phyloP scores from a whole-genome alignment of 2,888 invertebrate species.

The Volucella inanis region DNA sequence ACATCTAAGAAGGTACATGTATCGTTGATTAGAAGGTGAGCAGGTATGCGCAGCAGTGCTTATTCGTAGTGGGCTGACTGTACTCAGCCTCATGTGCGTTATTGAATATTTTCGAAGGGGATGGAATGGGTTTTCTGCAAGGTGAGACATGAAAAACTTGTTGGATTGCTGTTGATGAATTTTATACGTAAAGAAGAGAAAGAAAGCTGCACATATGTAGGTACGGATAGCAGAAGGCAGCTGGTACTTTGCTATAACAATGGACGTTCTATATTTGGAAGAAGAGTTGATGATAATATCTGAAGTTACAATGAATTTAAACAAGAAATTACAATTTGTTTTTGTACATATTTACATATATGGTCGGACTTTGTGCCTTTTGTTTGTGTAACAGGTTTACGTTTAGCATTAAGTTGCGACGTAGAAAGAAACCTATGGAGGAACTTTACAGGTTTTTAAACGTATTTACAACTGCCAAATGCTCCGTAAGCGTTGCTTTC shows the following conservation, averaged over 20 bases:
- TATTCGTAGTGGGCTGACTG: slow-evolving; percentile 64
- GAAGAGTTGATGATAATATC: no score
- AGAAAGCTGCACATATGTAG: slow-evolving; percentile 57
- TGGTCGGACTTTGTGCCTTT: no score
- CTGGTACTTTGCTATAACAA: slow-evolving; percentile 11
- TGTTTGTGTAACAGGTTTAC: no score
- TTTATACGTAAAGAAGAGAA: slow-evolving; percentile 11
- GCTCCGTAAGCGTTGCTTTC: no score
- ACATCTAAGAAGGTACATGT: no score
- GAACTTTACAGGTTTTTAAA: no score
- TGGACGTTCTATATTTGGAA: neutral
- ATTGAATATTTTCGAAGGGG: slow-evolving; percentile 51
- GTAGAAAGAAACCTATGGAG: no score
- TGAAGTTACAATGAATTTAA: no score
- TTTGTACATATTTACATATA: no score
- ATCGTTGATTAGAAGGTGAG: slow-evolving; percentile 67
- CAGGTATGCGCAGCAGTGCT: slow-evolving; percentile 64
- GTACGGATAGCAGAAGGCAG: slow-evolving; percentile 13
- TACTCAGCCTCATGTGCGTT: slow-evolving; percentile 62
- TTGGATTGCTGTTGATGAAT: slow-evolving; percentile 44
- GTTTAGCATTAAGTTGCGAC: no score
- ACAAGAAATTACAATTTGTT: no score
- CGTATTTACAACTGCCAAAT: no score
- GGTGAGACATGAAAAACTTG: slow-evolving; percentile 65
- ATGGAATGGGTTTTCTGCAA: slow-evolving; percentile 52